Base-by-base conservation (phyloP, 1,140 invertebrate species). In the Solen grandis region DNA sequence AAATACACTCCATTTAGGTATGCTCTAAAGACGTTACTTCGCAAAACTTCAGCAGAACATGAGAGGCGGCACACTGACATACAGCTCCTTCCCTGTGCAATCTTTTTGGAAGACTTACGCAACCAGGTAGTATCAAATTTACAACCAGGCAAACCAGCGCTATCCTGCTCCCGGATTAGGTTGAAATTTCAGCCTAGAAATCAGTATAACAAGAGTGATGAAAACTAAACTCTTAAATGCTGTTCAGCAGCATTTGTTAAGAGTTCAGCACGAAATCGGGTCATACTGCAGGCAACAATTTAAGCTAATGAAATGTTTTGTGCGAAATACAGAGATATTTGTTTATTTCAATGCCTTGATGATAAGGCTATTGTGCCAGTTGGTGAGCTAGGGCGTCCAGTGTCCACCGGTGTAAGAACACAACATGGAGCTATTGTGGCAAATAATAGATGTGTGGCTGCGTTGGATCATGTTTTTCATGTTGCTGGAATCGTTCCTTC, bases 281-380 rank as follows among this genome's bases (percentile, higher is more conserved):
- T 35, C 31, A 2, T 75, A 68, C 36, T n/a, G 19, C 22, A 8
- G 22, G 29, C 10, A 59, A 59, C n/a, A 10, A n/a, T 74, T 81
- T 59, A 19, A 35, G n/a, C 63, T 83, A n/a, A 16, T 78, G 41
- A 82, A 81, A 65, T 16, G n/a, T 38, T 59, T 86, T 62, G 70
- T 50, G 69, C 83, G 4, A 85, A 70, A 68, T 81, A 41, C 29
- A 66, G 38, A 25, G 36, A 78, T 25, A 63, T 29, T 13, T 76
- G 29, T 73, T 1, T 14, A 5, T 75, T 80, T 16, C 16, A 62
- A 41, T 38, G 46, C 41, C 3, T 78, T 5, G 81, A 86, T 79
- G 84, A 86, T 38, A 87, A 87, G 59, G 69, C 85, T 1, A 84
- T 59, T 33, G 52, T 81, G 5, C 82, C 73, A 19, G 66, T 85